phyloP scores from a whole-genome alignment of 1,140 invertebrate species.

The Cataglyphis hispanica region DNA sequence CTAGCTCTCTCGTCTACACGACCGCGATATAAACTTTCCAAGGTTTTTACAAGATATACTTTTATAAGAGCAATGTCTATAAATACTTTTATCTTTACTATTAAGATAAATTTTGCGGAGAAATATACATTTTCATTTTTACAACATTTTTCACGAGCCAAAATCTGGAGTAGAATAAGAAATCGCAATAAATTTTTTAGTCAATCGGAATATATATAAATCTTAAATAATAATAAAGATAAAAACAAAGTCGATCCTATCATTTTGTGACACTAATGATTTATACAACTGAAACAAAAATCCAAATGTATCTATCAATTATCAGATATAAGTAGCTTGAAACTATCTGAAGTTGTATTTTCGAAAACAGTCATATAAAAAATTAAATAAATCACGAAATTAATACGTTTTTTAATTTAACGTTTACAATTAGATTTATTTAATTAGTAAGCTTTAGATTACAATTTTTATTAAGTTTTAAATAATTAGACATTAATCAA shows the following conservation, averaged over 20 bases:
- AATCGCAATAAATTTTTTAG: neutral
- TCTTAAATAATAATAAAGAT: conserved; percentile 1
- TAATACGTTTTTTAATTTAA: neutral
- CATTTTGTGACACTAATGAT: neutral
- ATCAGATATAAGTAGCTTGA: neutral
- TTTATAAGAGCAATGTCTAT: neutral
- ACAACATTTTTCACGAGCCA: neutral
- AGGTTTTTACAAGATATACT: neutral
- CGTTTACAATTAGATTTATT: too few species aligned
- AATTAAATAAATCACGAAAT: neutral
- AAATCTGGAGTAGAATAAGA: neutral
- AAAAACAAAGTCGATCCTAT: neutral
- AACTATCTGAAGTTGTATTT: too few species aligned
- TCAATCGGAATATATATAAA: too few species aligned
- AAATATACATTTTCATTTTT: neutral
- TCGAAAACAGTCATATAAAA: neutral
- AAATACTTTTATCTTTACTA: neutral
- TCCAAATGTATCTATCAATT: neutral
- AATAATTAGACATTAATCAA: neutral
- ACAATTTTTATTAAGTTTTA: too few species aligned
- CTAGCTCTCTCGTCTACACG: neutral
- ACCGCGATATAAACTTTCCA: neutral
- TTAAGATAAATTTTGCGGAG: neutral
- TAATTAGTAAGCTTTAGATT: too few species aligned
- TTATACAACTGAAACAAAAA: neutral